These are phyloP conservation scores for Rhamnusium bicolor DNA, from an alignment of 2,888 invertebrate genomes.

Conservation along the genomic window DNA sequence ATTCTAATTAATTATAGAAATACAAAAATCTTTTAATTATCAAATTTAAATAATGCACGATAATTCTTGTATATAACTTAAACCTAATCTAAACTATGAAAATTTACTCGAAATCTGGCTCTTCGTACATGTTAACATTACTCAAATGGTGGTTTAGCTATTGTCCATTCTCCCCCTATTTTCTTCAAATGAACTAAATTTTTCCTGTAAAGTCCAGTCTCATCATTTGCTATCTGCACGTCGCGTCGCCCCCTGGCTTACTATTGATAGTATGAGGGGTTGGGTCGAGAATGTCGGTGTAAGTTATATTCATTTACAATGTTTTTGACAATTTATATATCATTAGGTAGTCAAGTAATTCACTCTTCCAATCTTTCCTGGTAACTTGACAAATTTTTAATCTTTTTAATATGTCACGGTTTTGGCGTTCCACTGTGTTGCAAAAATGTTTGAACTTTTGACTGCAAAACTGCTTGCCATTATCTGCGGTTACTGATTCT, in stretches of 20 bases:
- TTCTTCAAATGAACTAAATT: constrained; percentile 27
- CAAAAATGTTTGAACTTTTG: constrained; percentile 50
- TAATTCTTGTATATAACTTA: too few species aligned
- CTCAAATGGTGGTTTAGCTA: neutral
- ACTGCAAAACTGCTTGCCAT: constrained; percentile 49
- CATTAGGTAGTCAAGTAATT: constrained; percentile 46
- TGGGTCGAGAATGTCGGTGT: constrained; percentile 22
- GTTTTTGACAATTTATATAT: constrained; percentile 44
- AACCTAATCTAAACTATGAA: too few species aligned
- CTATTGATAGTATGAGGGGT: constrained; percentile 21
- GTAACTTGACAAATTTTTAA: constrained; percentile 35
- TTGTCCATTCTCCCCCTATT: constrained; percentile 24
- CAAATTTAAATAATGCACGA: too few species aligned
- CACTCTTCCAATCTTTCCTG: constrained; percentile 46
- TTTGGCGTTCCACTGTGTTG: constrained; percentile 54
- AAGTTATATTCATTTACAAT: neutral
- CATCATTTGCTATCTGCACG: constrained; percentile 6
- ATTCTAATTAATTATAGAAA: too few species aligned
- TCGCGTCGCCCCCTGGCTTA: constrained; percentile 14
- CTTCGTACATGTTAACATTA: neutral
- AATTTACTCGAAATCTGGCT: too few species aligned
- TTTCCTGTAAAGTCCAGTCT: constrained; percentile 11
- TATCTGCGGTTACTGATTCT: constrained; percentile 46
- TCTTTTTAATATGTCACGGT: constrained; percentile 43
- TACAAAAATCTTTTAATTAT: too few species aligned